Base-by-base conservation (phyloP, 2,113 vertebrate species). In the Solenodon paradoxus region DNA sequence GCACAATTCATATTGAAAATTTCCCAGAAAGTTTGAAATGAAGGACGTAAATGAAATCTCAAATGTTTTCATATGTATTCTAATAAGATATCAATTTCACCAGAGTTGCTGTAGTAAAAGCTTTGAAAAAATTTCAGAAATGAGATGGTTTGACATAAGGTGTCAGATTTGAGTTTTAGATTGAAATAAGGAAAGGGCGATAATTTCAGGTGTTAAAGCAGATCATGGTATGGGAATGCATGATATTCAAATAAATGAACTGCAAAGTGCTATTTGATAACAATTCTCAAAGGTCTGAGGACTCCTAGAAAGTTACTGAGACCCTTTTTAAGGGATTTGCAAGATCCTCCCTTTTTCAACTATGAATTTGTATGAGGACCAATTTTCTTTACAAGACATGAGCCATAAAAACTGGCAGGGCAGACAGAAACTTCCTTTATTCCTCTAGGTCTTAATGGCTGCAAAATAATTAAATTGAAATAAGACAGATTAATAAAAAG, bases 141-240 rank as follows among this genome's bases (percentile, higher is more conserved):
- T 87, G 74, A 92, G 71, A 81, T 85, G 42, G 75, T 78, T 92
- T 92, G 80, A 95, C 66, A 81, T 57, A 49, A 89, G 66, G 47
- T 89, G 92, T 83, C 81, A 96, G 91, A 79, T 96, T 78, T 61
- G 32, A 92, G 83, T 83, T 96, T 83, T 88, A 94, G 40, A n/a
- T 75, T 90, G n/a, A 49, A 90, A 66, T 93, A 85, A 96, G 40
- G 20, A 16, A 94, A 79, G 38, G 51, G 55, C 5, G 86, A 13
- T 28, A 19, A 88, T 78, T 86, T 89, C 77, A 71, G 94, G 64
- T 80, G 42, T 19, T 84, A 83, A n/a, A n/a, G 61, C 66, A 72
- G 47, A 77, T 1, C 59, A 24, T 75, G 59, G 30, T 78, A 49
- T 82, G 42, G 57, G 78, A 84, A 74, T 38, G 26, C 22, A 90